These are phyloP conservation scores for Nasonovia ribisnigri DNA, from an alignment of 2,888 invertebrate species.

Conservation along the genomic window DNA sequence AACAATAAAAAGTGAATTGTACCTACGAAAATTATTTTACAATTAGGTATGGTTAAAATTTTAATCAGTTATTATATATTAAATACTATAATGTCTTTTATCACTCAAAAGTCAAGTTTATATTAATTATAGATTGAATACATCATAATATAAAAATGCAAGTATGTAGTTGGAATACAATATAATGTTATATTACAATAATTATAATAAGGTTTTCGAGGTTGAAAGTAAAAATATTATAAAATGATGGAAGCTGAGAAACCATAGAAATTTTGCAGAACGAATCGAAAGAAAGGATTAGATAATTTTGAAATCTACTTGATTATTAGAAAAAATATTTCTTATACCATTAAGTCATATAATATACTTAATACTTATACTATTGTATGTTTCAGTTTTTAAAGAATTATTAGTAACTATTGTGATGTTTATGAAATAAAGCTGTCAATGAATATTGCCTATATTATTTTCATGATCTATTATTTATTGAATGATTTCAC, in stretches of 20 bases:
- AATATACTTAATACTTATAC: not conserved
- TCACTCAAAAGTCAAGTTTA: not conserved
- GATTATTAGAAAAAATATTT: not conserved
- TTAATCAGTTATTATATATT: not conserved
- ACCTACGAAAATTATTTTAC: not conserved
- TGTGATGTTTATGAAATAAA: not conserved
- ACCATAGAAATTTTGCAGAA: constrained; percentile 6
- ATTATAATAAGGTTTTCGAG: constrained; percentile 20
- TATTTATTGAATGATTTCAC: not conserved
- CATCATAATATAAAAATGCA: not conserved
- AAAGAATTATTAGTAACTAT: not conserved
- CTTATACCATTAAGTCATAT: not conserved
- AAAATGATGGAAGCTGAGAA: not conserved
- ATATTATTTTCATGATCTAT: not conserved
- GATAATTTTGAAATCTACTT: not conserved
- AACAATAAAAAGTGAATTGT: not conserved
- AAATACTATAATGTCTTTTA: not conserved
- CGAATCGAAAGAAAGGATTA: constrained; percentile 43
- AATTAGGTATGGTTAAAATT: not conserved
- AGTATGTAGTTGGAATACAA: not conserved
- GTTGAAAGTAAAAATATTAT: constrained; percentile 42
- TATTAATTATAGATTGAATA: not conserved
- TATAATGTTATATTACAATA: not conserved
- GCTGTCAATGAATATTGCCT: not conserved
- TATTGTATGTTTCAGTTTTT: not conserved